Evolutionary conservation across 2,113 vertebrate genomes (phyloP), one percentile per base, ranked within the genome.

Genomic region (Melozone crissalis): DNA sequence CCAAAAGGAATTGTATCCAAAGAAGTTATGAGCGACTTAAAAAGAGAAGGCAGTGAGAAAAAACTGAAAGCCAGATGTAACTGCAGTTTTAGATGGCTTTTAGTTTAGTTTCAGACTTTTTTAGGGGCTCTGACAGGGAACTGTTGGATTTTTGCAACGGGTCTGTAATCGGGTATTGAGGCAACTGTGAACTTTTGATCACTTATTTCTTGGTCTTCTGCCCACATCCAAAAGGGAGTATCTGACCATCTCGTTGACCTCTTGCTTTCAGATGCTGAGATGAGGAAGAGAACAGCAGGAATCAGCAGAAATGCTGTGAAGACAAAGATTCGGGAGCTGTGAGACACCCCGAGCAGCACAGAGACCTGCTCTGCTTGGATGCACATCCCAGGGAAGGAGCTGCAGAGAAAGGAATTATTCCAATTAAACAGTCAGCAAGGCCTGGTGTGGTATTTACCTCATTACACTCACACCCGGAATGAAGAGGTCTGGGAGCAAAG

Each of bases 1-100:
- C 89, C 84, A 24, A 87, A 47, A 94, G 95, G 94, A 93, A 83
- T 91, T 87, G 73, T 71, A 87, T 91, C 94, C 91, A 54, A 91
- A 85, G 90, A 89, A 95, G 97, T 96, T 96, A 94, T 83, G 91
- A 97, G 94, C 89, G 37, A 93, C 85, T 95, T 96, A 67, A 96
- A 91, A 91, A 84, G 95, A 89, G 81, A 65, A 89, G 86, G 95
- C 90, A 95, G 77, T 2, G 67, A 90, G 92, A 43, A 95, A 91
- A 87, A 97, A 95, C 79, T 35, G 81, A 92, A 93, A 93, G 93
- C 94, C 94, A 95, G 93, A 96, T 94, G 91, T 86, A 95, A 65
- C 65, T 73, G 15, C 80, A 69, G 69, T 43, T 61, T 72, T 55
- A 37, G 73, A 79, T 61, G 90, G 76, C 93, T 95, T 88, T 92